Conservation (phyloP, 2,797 vertebrate genomes). For the Cheirogaleus major region DNA sequence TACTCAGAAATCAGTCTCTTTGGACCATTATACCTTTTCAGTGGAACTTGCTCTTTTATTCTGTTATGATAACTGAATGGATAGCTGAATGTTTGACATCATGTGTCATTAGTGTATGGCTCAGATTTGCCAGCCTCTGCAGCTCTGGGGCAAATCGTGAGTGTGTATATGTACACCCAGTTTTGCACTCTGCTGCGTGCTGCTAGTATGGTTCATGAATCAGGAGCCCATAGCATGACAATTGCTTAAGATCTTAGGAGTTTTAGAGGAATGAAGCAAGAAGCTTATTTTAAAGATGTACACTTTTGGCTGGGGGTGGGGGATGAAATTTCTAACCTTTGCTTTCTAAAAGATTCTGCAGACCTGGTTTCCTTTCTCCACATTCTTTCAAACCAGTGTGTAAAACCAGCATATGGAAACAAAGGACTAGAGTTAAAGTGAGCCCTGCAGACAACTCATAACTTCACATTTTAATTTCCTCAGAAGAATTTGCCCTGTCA, state of each 20-base stretch:
- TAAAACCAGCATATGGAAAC: constrained; percentile 31
- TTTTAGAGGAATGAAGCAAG: constrained; percentile 84
- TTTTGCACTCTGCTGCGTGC: constrained; percentile 52
- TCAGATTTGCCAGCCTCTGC: constrained; percentile 61
- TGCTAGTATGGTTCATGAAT: constrained; percentile 73
- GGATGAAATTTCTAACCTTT: constrained; percentile 56
- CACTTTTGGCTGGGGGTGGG: constrained; percentile 68
- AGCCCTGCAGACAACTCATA: constrained; percentile 24
- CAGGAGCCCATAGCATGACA: constrained; percentile 74
- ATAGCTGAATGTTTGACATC: constrained; percentile 73
- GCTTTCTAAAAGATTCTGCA: constrained; percentile 53
- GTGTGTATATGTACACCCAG: neutral
- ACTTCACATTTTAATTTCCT: constrained; percentile 56
- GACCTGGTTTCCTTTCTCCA: constrained; percentile 42
- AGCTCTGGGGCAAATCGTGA: constrained; percentile 49
- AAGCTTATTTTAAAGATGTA: constrained; percentile 82
- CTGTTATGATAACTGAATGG: constrained; percentile 19
- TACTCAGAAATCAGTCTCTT: neutral
- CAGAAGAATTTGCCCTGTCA: constrained; percentile 73
- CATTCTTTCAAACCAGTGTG: constrained; percentile 43
- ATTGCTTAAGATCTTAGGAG: constrained; percentile 80
- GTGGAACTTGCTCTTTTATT: neutral
- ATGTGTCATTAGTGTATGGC: constrained; percentile 87
- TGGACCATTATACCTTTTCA: neutral
- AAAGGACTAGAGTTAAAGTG: constrained; percentile 53